phyloP scores from a whole-genome alignment of 2,797 vertebrate genomes.

The Anolis apletophallus region DNA sequence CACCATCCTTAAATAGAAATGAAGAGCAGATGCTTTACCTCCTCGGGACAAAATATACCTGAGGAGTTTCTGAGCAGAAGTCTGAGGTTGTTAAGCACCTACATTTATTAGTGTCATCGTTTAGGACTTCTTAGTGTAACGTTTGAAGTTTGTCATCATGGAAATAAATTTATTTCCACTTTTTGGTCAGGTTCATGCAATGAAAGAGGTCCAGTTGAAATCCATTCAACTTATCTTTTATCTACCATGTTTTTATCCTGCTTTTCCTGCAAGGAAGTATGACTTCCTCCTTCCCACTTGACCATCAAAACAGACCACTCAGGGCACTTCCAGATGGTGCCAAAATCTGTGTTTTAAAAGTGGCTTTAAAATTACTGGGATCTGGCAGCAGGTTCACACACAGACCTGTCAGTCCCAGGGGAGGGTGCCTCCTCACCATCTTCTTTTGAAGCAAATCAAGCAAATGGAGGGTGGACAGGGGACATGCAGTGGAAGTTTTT shows the following conservation, averaged over 20 bases:
- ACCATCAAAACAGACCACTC: background rate
- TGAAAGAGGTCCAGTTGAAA: background rate
- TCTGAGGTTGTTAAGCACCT: accelerated
- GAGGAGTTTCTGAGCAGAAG: background rate
- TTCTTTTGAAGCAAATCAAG: too few relatives aligned
- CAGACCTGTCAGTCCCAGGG: too few relatives aligned
- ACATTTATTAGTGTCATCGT: background rate
- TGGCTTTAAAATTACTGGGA: too few relatives aligned
- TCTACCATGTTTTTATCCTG: background rate
- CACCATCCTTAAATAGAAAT: conserved; percentile 52
- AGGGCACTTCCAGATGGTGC: too few relatives aligned
- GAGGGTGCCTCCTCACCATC: too few relatives aligned
- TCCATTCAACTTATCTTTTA: background rate
- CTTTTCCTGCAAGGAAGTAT: background rate
- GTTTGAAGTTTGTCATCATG: background rate
- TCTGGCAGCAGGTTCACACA: too few relatives aligned
- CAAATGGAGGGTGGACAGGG: too few relatives aligned
- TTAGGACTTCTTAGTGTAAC: background rate
- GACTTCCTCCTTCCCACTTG: background rate
- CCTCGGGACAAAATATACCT: background rate
- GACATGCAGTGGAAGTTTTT: too few relatives aligned
- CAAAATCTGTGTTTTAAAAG: too few relatives aligned
- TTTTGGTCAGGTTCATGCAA: background rate
- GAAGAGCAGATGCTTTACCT: background rate
- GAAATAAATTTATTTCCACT: background rate